Evolutionary conservation across 2,113 vertebrate genomes (phyloP), one percentile per base, ranked within the genome.

Genomic region (Myrmophylax atrothorax): DNA sequence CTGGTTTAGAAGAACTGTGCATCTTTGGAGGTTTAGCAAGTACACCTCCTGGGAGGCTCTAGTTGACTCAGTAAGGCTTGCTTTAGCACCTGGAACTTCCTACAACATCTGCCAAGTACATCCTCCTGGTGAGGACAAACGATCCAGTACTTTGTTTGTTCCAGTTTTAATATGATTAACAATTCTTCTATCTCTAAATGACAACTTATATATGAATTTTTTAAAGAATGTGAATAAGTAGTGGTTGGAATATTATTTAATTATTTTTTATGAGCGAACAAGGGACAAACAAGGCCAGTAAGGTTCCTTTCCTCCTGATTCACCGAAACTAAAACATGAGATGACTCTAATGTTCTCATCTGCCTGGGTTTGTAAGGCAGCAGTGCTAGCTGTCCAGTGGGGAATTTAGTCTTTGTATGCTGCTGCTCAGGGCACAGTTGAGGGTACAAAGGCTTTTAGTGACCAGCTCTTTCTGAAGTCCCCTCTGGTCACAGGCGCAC

Each of bases 331-430:
- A 40, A 7, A 5, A 24, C 23, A 25, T 7, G 33, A 55, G 11
- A n/a, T 12, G 17, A 16, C 26, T 58, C 18, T 14, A 9, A 44
- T 15, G 12, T 28, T 93, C 22, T 35, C 4, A 0, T n/a, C 42
- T 75, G 46, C 9, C 47, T 63, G 80, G 12, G n/a, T 76, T 60
- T 0, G 0, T n/a, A 38, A 29, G 5, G 33, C 38, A 47, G 22
- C 29, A 17, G 26, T 0, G 0, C 7, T 37, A 8, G 14, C 9
- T 35, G 14, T 62, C 11, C 3, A 2, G 28, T 29, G n/a, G 25
- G 19, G 14, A 22, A 46, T 25, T 10, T 52, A 28, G 46, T 23
- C 14, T 56, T 60, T 31, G 1, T 8, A 6, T 2, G 31, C 29
- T 64, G 59, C 35, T 18, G 16, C 6, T 88, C 19, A 38, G 79